These are phyloP conservation scores for Eueides isabella DNA, from an alignment of 1,140 invertebrate genomes.

Conservation along the genomic window DNA sequence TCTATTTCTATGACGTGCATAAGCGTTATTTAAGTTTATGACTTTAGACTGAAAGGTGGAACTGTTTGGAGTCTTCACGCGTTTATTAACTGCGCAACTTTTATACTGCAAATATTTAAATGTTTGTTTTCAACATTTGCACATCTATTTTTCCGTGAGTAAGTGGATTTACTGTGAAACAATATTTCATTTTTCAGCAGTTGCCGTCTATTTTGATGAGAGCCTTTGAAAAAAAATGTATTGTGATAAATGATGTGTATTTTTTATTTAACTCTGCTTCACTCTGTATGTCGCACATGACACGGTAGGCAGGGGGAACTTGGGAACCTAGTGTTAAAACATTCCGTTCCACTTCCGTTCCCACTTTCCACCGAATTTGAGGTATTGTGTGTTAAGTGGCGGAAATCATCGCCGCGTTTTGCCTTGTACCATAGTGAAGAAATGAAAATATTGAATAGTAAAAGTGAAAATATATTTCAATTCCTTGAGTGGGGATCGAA, in stretches of 20 bases:
- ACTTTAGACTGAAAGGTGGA: conserved; percentile 30
- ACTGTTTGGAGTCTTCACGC: conserved; percentile 30
- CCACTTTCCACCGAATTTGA: too few species aligned
- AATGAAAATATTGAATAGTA: too few species aligned
- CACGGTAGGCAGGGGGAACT: too few species aligned
- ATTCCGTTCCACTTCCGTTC: too few species aligned
- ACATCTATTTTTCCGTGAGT: background rate
- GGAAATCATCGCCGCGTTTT: too few species aligned
- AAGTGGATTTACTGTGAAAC: conserved; percentile 13
- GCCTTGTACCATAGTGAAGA: too few species aligned
- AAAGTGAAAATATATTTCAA: too few species aligned
- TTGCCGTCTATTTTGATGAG: conserved; percentile 1
- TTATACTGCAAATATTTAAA: conserved; percentile 9
- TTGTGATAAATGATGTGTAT: conserved; percentile 1
- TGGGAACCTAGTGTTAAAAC: too few species aligned
- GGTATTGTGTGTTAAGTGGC: too few species aligned
- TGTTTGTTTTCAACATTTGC: conserved; percentile 11
- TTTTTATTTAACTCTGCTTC: conserved; percentile 16
- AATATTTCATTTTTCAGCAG: conserved; percentile 15
- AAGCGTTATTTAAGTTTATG: conserved; percentile 42
- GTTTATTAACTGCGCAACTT: conserved; percentile 30
- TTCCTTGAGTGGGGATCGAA: too few species aligned
- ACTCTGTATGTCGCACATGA: too few species aligned
- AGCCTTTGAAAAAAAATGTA: background rate
- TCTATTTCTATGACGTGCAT: conserved; percentile 42